Conservation (phyloP, 2,113 vertebrate genomes). For the Accipiter cooperii region DNA sequence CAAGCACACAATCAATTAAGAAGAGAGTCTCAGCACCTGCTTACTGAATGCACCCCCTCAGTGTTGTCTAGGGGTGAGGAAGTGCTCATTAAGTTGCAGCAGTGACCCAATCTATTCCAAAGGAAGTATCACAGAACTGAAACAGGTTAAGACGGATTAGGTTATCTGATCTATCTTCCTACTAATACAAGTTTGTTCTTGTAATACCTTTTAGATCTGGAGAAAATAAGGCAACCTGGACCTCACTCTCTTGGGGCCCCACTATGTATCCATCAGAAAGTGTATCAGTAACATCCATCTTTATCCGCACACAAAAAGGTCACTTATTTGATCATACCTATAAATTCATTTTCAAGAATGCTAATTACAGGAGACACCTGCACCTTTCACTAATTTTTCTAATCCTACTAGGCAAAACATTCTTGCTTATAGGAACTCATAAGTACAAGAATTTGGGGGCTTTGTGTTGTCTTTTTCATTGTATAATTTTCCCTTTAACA, state of each 20-base stretch:
- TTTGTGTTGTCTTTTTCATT: background rate
- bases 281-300: background rate
- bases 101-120: background rate
- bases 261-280: background rate
- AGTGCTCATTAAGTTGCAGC: background rate
- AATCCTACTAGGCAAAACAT: background rate
- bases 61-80: background rate
- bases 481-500: background rate
- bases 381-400: background rate
- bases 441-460: background rate
- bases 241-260: background rate
- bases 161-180: background rate
- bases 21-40: background rate
- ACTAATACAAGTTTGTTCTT: background rate
- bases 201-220: background rate
- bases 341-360: background rate
- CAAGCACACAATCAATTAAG: background rate
- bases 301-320: background rate
- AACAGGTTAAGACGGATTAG: background rate
- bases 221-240: background rate
- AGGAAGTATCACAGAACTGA: background rate
- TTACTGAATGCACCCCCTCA: background rate
- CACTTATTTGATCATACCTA: background rate
- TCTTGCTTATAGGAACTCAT: background rate
- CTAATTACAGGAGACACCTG: background rate